Percentiles rank a stretch among this genome's conserved stretches.
Evolutionary conservation across 2,888 invertebrate species (phyloP).

Genomic region (Trachelus troglodyta): DNA sequence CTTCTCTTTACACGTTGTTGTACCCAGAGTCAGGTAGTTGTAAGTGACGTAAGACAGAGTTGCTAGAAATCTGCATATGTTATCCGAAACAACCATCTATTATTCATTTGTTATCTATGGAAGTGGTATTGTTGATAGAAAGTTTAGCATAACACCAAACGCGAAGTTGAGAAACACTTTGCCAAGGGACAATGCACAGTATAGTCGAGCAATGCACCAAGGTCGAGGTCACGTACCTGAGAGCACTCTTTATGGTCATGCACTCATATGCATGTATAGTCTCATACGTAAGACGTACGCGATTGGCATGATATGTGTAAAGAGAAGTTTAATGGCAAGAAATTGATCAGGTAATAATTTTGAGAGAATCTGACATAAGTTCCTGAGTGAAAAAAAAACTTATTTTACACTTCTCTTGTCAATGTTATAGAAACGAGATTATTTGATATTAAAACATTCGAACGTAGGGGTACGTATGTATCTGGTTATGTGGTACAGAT

Average conservation of each 20-base stretch:
- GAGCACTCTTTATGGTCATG: constrained; percentile 22
- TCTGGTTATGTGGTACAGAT: not conserved
- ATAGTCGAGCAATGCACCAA: constrained; percentile 44
- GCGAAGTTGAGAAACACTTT: constrained; percentile 8
- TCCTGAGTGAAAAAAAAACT: not conserved
- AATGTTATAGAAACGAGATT: not conserved
- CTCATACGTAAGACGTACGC: not conserved
- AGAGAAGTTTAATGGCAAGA: not conserved
- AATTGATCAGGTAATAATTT: not conserved
- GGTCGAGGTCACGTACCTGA: constrained; percentile 43
- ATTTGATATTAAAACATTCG: not conserved
- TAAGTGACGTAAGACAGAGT: not conserved
- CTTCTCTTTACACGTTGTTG: not conserved
- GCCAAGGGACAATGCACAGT: constrained; percentile 29
- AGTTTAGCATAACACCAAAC: not conserved
- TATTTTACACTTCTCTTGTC: not conserved
- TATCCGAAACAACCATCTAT: not conserved
- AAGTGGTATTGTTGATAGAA: not conserved
- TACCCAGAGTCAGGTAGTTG: not conserved
- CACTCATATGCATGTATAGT: constrained; percentile 10
- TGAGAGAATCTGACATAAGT: not conserved
- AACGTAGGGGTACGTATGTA: no score
- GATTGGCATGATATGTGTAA: not conserved
- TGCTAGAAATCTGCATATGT: not conserved
- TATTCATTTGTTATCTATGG: not conserved